A percentile compares a stretch with the other conserved stretches of the same genome.
These are phyloP conservation scores for Pipa parva DNA, from an alignment of 2,113 vertebrate species.

Conservation along the genomic window DNA sequence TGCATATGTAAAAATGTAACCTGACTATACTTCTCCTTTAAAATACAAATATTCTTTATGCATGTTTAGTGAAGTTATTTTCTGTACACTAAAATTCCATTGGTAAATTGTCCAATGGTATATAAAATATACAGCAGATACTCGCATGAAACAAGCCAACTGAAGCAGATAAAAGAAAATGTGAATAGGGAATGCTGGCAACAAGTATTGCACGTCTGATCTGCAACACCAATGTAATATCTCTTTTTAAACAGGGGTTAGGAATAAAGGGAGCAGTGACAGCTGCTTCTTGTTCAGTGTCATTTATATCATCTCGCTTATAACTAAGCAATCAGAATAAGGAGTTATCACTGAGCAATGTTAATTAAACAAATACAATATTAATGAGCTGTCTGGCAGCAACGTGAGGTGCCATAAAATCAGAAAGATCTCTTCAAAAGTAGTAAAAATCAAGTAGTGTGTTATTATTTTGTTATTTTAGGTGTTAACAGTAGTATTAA, in stretches of 20 bases:
- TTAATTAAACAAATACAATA: constrained; percentile 38
- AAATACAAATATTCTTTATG: too few relatives aligned
- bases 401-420: neutral
- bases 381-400: constrained; percentile 14
- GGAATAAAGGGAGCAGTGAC: neutral
- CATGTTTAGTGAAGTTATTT: constrained; percentile 15
- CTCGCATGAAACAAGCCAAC: neutral
- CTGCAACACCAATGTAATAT: constrained; percentile 2
- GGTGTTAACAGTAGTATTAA: too few relatives aligned
- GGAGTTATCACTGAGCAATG: constrained; percentile 13
- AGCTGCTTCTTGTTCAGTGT: constrained; percentile 17
- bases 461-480: too few relatives aligned
- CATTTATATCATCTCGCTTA: constrained; percentile 18
- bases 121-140: too few relatives aligned
- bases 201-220: constrained; percentile 24
- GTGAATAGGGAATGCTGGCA: neutral
- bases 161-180: neutral
- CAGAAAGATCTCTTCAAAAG: neutral
- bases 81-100: constrained; percentile 2
- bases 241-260: constrained; percentile 3
- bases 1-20: too few relatives aligned
- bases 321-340: neutral
- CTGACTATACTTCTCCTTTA: too few relatives aligned
- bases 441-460: too few relatives aligned
- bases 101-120: neutral